Conservation (phyloP, 2,888 invertebrate species). For the Argyresthia goedartella region DNA sequence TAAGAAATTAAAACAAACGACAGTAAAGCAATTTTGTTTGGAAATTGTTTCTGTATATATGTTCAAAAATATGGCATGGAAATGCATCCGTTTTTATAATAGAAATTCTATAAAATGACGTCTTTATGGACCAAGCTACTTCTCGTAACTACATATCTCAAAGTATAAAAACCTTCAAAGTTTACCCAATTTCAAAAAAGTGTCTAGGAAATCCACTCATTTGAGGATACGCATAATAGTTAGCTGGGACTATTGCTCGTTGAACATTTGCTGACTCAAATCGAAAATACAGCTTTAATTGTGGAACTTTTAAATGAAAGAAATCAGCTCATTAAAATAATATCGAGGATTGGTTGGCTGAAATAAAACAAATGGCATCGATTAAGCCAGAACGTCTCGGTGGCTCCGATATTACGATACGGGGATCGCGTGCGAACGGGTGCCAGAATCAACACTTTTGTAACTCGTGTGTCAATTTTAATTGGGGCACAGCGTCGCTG, state of each 20-base stretch:
- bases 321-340: slow-evolving; percentile 35
- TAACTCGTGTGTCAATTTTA: slow-evolving; percentile 59
- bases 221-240: no score
- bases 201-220: no score
- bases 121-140: no score
- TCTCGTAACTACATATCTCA: no score
- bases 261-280: no score
- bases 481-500: slow-evolving; percentile 59
- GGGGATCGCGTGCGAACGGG: slow-evolving; percentile 56
- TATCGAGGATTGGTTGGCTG: slow-evolving; percentile 31
- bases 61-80: neutral
- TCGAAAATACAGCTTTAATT: no score
- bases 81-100: neutral
- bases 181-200: no score
- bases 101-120: no score
- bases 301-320: neutral
- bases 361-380: slow-evolving; percentile 63
- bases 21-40: neutral
- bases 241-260: no score
- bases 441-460: slow-evolving; percentile 47
- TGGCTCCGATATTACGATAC: slow-evolving; percentile 8
- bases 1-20: slow-evolving; percentile 29
- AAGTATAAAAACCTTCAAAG: no score
- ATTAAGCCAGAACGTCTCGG: slow-evolving; percentile 42
- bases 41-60: neutral